Evolutionary conservation across 2,113 vertebrate genomes (phyloP), one percentile per base, ranked within the genome.

Genomic region (Hystrix brachyura): DNA sequence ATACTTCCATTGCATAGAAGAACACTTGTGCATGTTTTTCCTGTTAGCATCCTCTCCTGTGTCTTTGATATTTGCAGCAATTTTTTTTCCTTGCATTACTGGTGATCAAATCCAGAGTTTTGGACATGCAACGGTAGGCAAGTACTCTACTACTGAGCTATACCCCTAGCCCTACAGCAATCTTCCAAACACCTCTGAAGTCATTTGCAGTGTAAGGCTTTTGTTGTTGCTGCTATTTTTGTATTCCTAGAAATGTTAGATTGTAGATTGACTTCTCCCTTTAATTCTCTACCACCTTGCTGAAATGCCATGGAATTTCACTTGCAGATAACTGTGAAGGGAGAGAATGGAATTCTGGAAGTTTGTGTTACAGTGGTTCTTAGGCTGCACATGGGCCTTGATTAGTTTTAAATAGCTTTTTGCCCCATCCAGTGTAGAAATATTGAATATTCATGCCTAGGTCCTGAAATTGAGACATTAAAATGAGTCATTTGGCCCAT

Each of bases 391-490:
- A 18, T 27, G 72, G 46, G 11, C 38, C 14, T n/a, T 38, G 10
- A 23, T 79, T 84, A 25, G 60, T 53, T 79, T 71, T n/a, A 67
- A 90, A 12, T 93, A 91, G 29, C n/a, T 87, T 93, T 95, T 46
- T 76, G 43, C 7, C n/a, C 46, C 9, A 43, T 62, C 34, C 27
- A 38, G 0, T 87, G 19, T 90, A 53, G 62, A 87, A 87, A 64
- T 57, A 71, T 0, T 76, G n/a, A 90, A 62, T 87, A 82, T 67
- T 95, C 18, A 12, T 13, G 7, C 11, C 29, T 18, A 81, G 19
- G 25, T 72, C 51, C 34, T 90, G 21, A 93, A 64, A 78, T 85
- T 85, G 85, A 74, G 15, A 85, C 7, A n/a, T 59, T 23, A 48
- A 27, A 86, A 93, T 11, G 69, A 57, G 18, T 90, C 60, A 87